Evolutionary conservation across 2,797 vertebrate species (phyloP).

Genomic region (Urophycis tenuis): DNA sequence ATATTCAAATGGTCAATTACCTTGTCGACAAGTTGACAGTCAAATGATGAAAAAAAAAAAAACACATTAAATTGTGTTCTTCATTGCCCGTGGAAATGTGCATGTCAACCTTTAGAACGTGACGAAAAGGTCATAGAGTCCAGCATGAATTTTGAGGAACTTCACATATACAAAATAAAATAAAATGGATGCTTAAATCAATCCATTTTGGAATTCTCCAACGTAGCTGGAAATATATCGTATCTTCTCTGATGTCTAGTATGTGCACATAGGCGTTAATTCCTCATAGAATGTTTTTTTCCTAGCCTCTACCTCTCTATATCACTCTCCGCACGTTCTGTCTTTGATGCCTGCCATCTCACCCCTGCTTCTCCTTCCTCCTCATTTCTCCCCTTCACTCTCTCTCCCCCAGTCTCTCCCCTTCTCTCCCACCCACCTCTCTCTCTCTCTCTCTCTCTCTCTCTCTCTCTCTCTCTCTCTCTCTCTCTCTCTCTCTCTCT

Average conservation of each 20-base stretch:
- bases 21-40: no score
- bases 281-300: background rate
- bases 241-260: background rate
- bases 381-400: background rate
- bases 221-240: background rate
- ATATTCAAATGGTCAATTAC: no score
- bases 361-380: constrained; percentile 36
- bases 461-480: background rate
- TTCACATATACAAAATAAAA: background rate
- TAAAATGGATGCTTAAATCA: background rate
- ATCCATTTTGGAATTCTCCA: no score
- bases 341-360: background rate
- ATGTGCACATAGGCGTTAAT: background rate
- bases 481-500: background rate
- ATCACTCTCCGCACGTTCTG: background rate
- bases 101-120: background rate
- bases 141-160: background rate
- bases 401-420: background rate
- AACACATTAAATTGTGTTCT: no score
- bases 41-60: no score
- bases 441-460: background rate
- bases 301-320: constrained; percentile 42
- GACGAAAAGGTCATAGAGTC: background rate
- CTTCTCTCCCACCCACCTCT: no score
- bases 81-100: background rate